Conservation (phyloP, 1,140 invertebrate species). For the Penaeus japonicus region DNA sequence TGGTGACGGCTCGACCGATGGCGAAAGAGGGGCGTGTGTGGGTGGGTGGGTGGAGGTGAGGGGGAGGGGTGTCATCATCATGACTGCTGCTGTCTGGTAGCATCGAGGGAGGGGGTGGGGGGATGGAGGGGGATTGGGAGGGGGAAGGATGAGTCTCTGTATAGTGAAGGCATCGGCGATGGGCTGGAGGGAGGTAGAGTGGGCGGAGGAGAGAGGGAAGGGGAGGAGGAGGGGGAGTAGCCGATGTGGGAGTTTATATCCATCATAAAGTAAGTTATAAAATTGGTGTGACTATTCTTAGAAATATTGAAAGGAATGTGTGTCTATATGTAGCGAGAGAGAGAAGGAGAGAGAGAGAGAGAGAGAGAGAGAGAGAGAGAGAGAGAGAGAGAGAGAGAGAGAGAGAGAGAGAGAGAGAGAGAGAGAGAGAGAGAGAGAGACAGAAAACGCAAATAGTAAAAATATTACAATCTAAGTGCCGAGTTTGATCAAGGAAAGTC, state of each 20-base stretch:
- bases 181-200: neutral
- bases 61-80: neutral
- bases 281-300: no score
- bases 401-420: neutral
- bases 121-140: neutral
- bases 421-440: neutral
- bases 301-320: no score
- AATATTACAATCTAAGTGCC: no score
- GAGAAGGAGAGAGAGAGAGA: neutral
- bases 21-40: neutral
- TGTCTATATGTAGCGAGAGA: no score
- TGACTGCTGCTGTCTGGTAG: no score
- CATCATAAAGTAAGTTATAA: no score
- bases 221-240: neutral
- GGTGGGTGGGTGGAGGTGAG: neutral
- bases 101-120: no score
- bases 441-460: no score
- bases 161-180: neutral
- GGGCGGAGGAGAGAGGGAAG: neutral
- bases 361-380: neutral
- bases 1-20: no score
- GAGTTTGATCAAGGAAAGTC: no score
- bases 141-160: neutral
- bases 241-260: no score
- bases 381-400: neutral